A percentile compares a stretch with the other conserved stretches of the same genome.
phyloP scores from a whole-genome alignment of 2,797 vertebrate species.

The Rhynchotus rufescens region DNA sequence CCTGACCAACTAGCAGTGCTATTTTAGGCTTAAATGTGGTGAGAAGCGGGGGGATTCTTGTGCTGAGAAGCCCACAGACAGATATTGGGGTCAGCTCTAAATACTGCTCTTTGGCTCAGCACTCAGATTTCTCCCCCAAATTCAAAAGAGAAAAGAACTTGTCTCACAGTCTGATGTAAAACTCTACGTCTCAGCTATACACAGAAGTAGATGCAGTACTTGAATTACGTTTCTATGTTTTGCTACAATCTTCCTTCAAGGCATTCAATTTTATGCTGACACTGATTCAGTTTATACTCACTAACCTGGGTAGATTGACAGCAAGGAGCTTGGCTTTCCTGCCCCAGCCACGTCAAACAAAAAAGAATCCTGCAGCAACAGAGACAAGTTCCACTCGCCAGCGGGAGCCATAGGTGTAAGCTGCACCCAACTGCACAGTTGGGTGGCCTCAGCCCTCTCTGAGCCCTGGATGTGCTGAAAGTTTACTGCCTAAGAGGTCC shows the following conservation, averaged over 20 bases:
- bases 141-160: too few relatives aligned
- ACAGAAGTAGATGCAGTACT: background rate
- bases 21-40: background rate
- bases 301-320: conserved; percentile 7
- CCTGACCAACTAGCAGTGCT: background rate
- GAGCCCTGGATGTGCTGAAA: background rate
- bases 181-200: background rate
- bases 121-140: background rate
- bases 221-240: conserved; percentile 15
- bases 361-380: conserved; percentile 19
- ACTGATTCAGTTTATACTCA: background rate
- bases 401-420: background rate
- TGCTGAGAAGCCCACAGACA: background rate
- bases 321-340: conserved; percentile 33
- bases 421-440: background rate
- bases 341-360: conserved; percentile 39
- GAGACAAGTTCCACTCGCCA: background rate
- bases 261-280: conserved; percentile 23
- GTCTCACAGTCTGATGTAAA: background rate
- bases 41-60: background rate
- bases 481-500: background rate
- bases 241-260: conserved; percentile 28
- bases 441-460: background rate
- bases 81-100: background rate
- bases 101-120: background rate